Base-by-base conservation (phyloP, 2,113 vertebrate genomes). In the Ammodytes dubius region DNA sequence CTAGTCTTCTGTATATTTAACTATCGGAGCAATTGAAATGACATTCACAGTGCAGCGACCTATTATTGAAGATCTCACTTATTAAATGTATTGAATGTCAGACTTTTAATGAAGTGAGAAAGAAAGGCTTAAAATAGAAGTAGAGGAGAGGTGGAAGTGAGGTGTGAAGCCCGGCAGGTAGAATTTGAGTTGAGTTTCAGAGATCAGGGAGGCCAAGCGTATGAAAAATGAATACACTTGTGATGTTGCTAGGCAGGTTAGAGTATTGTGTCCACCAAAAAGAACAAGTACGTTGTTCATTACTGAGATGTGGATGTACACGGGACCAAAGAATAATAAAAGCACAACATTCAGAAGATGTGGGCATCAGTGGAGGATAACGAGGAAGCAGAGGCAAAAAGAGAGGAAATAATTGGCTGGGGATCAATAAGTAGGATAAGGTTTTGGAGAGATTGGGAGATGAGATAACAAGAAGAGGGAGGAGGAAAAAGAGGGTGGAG, bases 391-490 rank as follows among this genome's bases (percentile, higher is more conserved):
- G 67, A 81, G 65, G 40, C 40, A 71, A 76, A 27, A 77, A 56
- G 54, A 66, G 9, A 52, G 47, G 45, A 77, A 53, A 61, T 79
- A 64, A 76, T 66, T 67, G 61, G 60, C 58, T 19, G 1, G 49
- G 71, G 70, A 67, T 68, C 27, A 13, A 87, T 87, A 47, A 64
- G 56, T 12, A 73, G 60, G 47, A 4, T 1, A 4, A 47, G 64
- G 56, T 71, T 77, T 59, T n/a, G 47, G 65, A 73, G 57, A 70
- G 71, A 69, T 15, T 35, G 60, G 63, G 70, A 70, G 79, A 89
- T 70, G 58, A 70, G 69, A 84, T 67, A 58, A 46, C 77, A 64
- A 46, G 39, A 52, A 64, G 43, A 45, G 45, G 8, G 52, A 74
- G 14, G 54, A 78, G 37, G n/a, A 69, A 40, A 56, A 67, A 43